These are phyloP conservation scores for Scortum barcoo DNA, from an alignment of 2,113 vertebrate species.

Conservation along the genomic window DNA sequence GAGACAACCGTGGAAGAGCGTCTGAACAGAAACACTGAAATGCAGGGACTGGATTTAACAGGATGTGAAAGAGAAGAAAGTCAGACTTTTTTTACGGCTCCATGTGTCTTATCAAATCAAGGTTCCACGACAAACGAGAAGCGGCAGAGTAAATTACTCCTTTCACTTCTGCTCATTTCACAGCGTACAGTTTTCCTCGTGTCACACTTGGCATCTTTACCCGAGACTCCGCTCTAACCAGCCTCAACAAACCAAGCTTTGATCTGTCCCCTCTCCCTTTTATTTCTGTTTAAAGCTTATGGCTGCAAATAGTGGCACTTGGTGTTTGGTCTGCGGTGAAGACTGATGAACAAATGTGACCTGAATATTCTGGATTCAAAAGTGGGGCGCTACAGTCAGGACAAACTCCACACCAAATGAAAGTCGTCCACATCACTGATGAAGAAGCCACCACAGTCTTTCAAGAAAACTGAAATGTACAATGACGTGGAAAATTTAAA, in stretches of 20 bases:
- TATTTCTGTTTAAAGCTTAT: conserved; percentile 14
- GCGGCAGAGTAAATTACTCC: conserved; percentile 32
- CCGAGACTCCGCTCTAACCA: background rate
- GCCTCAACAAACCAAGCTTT: conserved; percentile 17
- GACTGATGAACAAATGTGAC: background rate
- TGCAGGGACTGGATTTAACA: conserved; percentile 16
- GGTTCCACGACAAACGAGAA: conserved; percentile 30
- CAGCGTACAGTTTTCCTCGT: conserved; percentile 10
- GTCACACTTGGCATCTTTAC: conserved; percentile 34
- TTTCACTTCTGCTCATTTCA: conserved; percentile 39
- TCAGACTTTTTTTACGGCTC: background rate
- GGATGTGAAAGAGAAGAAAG: conserved; percentile 24
- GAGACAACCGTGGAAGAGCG: background rate
- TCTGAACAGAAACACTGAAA: conserved; percentile 28
- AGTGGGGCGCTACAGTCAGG: background rate
- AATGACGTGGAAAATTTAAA: background rate
- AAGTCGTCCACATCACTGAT: background rate
- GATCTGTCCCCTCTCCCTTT: conserved; percentile 9
- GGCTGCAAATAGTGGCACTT: conserved; percentile 1
- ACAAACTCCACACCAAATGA: background rate
- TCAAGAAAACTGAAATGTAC: background rate
- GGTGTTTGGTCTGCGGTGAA: background rate
- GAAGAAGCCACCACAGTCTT: background rate
- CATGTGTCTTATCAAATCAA: conserved; percentile 36
- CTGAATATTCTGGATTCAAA: background rate